These are phyloP conservation scores for Andrena bicolor DNA, from an alignment of 2,888 invertebrate species.

Conservation along the genomic window DNA sequence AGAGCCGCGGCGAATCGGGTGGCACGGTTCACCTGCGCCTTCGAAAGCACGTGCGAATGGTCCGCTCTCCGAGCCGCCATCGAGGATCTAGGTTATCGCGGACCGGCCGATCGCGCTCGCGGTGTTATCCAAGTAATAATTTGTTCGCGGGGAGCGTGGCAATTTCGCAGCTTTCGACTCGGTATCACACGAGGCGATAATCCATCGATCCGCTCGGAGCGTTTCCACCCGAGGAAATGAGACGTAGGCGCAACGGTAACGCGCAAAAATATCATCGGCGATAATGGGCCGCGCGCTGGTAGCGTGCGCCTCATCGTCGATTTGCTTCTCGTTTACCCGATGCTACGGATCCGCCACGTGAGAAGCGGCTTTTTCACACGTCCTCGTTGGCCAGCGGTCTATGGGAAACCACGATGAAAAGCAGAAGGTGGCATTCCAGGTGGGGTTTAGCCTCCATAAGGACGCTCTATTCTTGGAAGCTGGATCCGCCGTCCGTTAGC, in stretches of 20 bases:
- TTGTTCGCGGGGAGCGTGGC: constrained; percentile 43
- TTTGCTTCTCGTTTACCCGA: constrained; percentile 42
- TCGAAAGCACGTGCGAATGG: neutral
- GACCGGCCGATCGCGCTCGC: constrained; percentile 45
- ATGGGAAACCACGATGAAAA: constrained; percentile 64
- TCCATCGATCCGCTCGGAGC: constrained; percentile 2
- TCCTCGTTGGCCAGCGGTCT: constrained; percentile 55
- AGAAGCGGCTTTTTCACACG: constrained; percentile 67
- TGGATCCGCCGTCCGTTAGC: constrained; percentile 76
- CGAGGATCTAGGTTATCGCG: constrained; percentile 70
- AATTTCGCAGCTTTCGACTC: constrained; percentile 46
- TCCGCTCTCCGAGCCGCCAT: constrained; percentile 9
- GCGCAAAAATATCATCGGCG: constrained; percentile 7
- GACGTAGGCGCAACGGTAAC: constrained; percentile 1
- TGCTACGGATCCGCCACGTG: constrained; percentile 44
- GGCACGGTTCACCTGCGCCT: neutral
- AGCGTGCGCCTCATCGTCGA: constrained; percentile 1
- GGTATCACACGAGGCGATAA: constrained; percentile 40
- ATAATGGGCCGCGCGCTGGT: constrained; percentile 4
- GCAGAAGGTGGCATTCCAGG: constrained; percentile 74
- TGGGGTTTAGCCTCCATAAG: constrained; percentile 76
- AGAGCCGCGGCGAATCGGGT: neutral
- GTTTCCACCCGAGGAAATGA: constrained; percentile 7
- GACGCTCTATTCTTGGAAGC: constrained; percentile 79
- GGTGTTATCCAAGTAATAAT: constrained; percentile 49